Evolutionary conservation across 2,888 invertebrate genomes (phyloP), one percentile per base, ranked within the genome.

Genomic region (Creontiades dilutus): DNA sequence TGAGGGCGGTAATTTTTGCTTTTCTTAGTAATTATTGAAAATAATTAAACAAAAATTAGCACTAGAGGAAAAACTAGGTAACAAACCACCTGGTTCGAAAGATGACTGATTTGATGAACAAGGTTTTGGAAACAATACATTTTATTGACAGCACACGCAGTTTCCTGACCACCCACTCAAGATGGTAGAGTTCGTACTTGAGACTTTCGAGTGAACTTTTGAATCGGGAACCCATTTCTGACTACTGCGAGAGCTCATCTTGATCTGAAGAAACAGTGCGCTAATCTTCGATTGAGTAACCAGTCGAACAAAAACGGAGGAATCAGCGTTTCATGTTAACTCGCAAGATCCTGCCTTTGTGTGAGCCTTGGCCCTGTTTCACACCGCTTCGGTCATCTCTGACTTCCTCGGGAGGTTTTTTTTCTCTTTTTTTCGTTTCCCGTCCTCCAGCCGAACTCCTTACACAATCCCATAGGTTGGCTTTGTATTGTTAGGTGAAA

Each of bases 311-410:
- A 37, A 75, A 75, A 19, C 12, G n/a, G 12, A 3, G 19, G 75
- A 75, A 75, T 13, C 23, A 75, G 28, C 23, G 80, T 80, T 80
- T 82, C 82, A 27, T n/a, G 82, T 11, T 37, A 82, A 82, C 23
- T 23, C 82, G 82, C 27, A 82, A 82, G 82, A 47, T 82, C 82
- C 82, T 82, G 82, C 82, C 82, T 82, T 82, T 82, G 82, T 82
- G 46, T 14, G 13, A 16, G 46, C 82, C 37, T 47, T 28, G 80
- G 28, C 47, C 37, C 82, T 48, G 52, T 47, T 82, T 82, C 82
- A 23, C 82, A 82, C 48, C 82, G 80, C n/a, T 46, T 14, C 14
- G 82, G 82, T 82, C 82, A 27, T 82, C 75, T 75, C n/a, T 37
- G 37, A 80, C 80, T 80, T 80, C 37, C 80, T 28, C 27, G 80